Evolutionary conservation across 2,888 invertebrate species (phyloP).

Genomic region (Eumerus sabulonum): DNA sequence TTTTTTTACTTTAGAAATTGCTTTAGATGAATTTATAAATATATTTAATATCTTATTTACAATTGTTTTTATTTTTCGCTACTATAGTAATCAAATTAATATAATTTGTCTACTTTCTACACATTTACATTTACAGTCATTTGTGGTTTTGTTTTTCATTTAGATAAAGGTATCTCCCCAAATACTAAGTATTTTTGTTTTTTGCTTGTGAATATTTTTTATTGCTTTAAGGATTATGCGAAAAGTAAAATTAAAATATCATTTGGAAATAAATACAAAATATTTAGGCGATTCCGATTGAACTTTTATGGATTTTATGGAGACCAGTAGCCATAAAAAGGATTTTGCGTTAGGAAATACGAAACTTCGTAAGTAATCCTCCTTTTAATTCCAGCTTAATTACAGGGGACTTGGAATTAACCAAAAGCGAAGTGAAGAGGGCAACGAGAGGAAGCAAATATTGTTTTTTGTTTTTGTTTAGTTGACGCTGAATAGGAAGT

Average conservation of each 20-base stretch:
- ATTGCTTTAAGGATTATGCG: constrained; percentile 29
- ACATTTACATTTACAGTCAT: constrained; percentile 64
- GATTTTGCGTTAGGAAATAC: constrained; percentile 3
- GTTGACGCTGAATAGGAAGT: no score
- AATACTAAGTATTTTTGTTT: constrained; percentile 2
- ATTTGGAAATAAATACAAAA: no score
- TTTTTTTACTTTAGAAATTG: constrained; percentile 34
- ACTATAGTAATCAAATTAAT: constrained; percentile 64
- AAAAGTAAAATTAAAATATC: no score
- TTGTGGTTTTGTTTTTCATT: constrained; percentile 19
- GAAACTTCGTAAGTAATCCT: constrained; percentile 18
- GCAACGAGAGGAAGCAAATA: no score
- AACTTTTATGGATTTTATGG: constrained; percentile 26
- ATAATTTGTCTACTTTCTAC: constrained; percentile 67
- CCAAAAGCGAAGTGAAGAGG: no score
- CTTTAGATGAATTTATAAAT: constrained; percentile 24
- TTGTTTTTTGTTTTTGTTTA: no score
- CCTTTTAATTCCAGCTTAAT: constrained; percentile 35
- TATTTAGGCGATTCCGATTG: constrained; percentile 5
- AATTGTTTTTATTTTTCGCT: constrained; percentile 10
- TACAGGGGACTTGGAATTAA: background rate
- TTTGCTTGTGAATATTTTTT: constrained; percentile 28
- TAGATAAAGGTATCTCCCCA: background rate
- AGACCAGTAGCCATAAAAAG: constrained; percentile 24
- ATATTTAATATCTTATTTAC: constrained; percentile 41